A percentile compares a stretch with the other conserved stretches of the same genome.
Conservation (phyloP, 2,113 vertebrate genomes). For the Plecotus auritus region DNA sequence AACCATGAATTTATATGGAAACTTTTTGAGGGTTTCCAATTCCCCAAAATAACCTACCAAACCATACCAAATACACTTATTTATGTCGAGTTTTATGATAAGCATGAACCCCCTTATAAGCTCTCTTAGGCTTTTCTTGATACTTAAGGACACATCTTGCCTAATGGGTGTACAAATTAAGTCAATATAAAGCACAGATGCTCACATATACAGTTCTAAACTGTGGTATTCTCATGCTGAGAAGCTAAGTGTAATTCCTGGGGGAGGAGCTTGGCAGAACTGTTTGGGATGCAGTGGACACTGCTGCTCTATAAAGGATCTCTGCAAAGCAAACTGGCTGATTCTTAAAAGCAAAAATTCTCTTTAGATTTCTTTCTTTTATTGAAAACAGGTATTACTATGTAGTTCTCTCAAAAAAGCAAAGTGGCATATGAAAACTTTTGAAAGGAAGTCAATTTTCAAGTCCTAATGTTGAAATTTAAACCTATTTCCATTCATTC, state of each 20-base stretch:
- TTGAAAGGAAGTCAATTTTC: neutral
- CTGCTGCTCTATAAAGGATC: neutral
- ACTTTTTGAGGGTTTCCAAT: neutral
- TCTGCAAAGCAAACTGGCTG: neutral
- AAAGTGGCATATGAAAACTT: neutral
- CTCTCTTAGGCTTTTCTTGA: neutral
- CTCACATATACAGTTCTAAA: neutral
- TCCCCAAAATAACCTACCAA: neutral
- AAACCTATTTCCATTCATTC: slow-evolving; percentile 5
- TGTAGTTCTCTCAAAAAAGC: neutral
- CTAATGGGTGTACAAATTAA: neutral
- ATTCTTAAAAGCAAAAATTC: neutral
- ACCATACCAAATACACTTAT: neutral
- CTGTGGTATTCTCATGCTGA: neutral
- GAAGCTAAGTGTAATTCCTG: neutral
- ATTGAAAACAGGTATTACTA: neutral
- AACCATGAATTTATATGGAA: neutral
- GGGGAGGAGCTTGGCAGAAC: neutral
- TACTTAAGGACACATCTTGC: neutral
- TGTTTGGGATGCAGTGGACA: neutral
- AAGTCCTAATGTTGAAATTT: neutral
- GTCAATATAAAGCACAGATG: neutral
- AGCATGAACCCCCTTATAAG: neutral
- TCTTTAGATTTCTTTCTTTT: neutral
- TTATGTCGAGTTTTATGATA: neutral